phyloP scores from a whole-genome alignment of 2,113 vertebrate species.

The Engraulis encrasicolus region DNA sequence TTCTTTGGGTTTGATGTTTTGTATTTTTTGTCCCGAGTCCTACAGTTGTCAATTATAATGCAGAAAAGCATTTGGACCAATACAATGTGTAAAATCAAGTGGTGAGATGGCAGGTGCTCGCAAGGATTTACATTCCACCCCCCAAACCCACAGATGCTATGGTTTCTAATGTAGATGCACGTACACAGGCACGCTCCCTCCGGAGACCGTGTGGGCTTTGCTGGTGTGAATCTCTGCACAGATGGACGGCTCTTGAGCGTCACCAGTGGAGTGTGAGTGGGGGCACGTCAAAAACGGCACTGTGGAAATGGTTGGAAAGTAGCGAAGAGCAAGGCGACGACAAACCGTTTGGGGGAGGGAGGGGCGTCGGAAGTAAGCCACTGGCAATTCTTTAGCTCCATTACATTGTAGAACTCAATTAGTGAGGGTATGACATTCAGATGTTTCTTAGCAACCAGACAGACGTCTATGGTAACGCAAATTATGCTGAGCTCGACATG shows the following conservation, averaged over 20 bases:
- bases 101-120: neutral
- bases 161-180: neutral
- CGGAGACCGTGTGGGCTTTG: neutral
- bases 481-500: neutral
- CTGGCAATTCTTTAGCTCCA: neutral
- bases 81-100: neutral
- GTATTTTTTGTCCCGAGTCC: neutral
- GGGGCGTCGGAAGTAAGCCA: neutral
- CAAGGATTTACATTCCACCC: neutral
- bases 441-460: constrained; percentile 53
- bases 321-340: too few species aligned
- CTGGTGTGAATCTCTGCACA: constrained; percentile 47
- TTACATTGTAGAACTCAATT: constrained; percentile 37
- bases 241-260: constrained; percentile 43
- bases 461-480: constrained; percentile 23
- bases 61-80: neutral
- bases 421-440: constrained; percentile 5
- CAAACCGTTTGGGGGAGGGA: neutral
- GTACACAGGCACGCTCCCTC: neutral
- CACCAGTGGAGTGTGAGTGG: neutral
- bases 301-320: neutral
- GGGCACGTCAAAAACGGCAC: neutral
- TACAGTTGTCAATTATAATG: neutral
- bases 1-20: constrained; percentile 31
- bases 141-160: neutral